These are phyloP conservation scores for Brotogeris chrysoptera DNA, from an alignment of 2,797 vertebrate species.

Conservation along the genomic window DNA sequence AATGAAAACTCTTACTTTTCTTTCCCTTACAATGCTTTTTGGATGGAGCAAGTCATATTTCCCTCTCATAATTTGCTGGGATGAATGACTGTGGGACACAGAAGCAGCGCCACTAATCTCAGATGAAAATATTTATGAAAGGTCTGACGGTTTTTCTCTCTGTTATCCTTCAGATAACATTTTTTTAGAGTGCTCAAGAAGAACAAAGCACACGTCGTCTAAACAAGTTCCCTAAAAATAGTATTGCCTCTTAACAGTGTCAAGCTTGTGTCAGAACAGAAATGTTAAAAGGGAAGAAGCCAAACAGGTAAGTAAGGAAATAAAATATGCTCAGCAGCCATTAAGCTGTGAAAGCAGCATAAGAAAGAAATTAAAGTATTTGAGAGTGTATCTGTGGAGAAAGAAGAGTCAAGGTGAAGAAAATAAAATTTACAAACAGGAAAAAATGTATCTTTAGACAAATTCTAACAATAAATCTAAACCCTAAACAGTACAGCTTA, in stretches of 20 bases:
- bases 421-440: not conserved
- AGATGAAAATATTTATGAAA: conserved; percentile 21
- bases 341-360: not conserved
- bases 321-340: not conserved
- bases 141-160: not conserved
- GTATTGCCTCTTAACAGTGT: not conserved
- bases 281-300: not conserved
- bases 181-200: not conserved
- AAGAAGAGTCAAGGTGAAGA: not conserved
- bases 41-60: not conserved
- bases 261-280: conserved; percentile 12
- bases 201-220: conserved; percentile 15
- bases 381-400: not conserved
- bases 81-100: not conserved
- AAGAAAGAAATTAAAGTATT: not conserved
- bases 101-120: not conserved
- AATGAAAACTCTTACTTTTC: not conserved
- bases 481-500: not conserved
- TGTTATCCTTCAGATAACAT: not conserved
- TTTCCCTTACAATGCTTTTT: not conserved
- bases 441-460: not conserved
- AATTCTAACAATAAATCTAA: not conserved
- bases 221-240: conserved; percentile 15
- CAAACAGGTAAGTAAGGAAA: conserved; percentile 27
- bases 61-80: not conserved